These are phyloP conservation scores for Novumbra hubbsi DNA, from an alignment of 2,797 vertebrate species.

Conservation along the genomic window DNA sequence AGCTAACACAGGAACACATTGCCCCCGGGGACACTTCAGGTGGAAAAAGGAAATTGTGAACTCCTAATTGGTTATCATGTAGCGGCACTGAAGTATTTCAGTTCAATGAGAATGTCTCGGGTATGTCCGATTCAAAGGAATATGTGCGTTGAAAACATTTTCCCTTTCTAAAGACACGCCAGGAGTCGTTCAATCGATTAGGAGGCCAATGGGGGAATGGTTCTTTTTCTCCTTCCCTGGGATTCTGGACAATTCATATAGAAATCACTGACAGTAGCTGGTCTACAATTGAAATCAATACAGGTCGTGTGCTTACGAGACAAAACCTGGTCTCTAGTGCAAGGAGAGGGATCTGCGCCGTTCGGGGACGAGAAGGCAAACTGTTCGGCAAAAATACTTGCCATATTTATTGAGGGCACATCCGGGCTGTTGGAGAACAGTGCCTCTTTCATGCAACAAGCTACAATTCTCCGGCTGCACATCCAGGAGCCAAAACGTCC, in stretches of 20 bases:
- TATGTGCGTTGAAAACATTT: background rate
- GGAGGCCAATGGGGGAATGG: background rate
- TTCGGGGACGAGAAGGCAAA: too few species aligned
- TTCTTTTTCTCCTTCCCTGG: background rate
- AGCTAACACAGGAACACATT: background rate
- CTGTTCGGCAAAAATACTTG: too few species aligned
- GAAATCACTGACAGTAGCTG: background rate
- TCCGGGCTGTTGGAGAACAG: too few species aligned
- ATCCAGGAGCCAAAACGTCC: conserved; percentile 35
- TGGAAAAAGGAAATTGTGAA: background rate
- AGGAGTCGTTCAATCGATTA: background rate
- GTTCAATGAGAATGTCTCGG: background rate
- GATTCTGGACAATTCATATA: background rate
- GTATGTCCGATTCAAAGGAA: background rate
- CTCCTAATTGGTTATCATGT: conserved; percentile 1
- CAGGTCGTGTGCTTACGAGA: background rate
- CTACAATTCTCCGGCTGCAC: conserved; percentile 28
- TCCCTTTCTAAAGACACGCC: background rate
- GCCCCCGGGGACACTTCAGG: background rate
- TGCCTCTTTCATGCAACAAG: too few species aligned
- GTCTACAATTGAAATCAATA: background rate
- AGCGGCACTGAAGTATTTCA: background rate
- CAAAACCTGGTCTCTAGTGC: background rate
- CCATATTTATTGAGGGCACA: too few species aligned
- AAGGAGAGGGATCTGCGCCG: background rate